Percentiles rank a stretch among this genome's conserved stretches.
phyloP scores from a whole-genome alignment of 1,140 invertebrate genomes.

The silkworm (Bombyx mori) region DNA sequence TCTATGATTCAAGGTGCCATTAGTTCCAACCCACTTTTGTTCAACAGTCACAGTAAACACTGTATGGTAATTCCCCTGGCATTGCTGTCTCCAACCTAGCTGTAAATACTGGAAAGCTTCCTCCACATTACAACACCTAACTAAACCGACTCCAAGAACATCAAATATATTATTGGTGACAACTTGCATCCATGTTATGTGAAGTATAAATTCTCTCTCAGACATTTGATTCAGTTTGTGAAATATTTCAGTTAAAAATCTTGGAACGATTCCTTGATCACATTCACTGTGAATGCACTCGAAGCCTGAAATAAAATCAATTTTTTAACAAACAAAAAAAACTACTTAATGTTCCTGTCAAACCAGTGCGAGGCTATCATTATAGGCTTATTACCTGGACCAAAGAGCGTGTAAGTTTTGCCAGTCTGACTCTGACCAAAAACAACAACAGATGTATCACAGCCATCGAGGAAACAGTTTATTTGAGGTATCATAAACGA shows the following conservation, averaged over 20 bases:
- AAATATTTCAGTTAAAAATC: conserved; percentile 78
- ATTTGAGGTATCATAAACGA: conserved; percentile 70
- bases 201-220: conserved; percentile 74
- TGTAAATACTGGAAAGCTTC: conserved; percentile 73
- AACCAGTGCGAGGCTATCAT: too few relatives aligned
- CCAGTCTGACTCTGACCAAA: conserved; percentile 85
- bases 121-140: conserved; percentile 68
- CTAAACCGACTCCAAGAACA: conserved; percentile 71
- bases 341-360: too few relatives aligned
- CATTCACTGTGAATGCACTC: conserved; percentile 78
- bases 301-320: conserved; percentile 63
- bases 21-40: conserved; percentile 76
- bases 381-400: conserved; percentile 65
- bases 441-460: conserved; percentile 81
- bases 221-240: conserved; percentile 74
- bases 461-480: conserved; percentile 77
- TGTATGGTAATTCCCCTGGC: conserved; percentile 69
- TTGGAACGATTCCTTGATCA: conserved; percentile 82
- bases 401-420: conserved; percentile 85
- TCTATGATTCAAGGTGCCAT: conserved; percentile 70
- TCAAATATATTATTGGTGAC: conserved; percentile 72
- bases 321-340: background rate
- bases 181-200: conserved; percentile 78
- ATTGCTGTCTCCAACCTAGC: conserved; percentile 55
- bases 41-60: conserved; percentile 79